Percentiles rank a stretch among this genome's conserved stretches.
These are phyloP conservation scores for Villa cingulata DNA, from an alignment of 2,888 invertebrate species.

Conservation along the genomic window DNA sequence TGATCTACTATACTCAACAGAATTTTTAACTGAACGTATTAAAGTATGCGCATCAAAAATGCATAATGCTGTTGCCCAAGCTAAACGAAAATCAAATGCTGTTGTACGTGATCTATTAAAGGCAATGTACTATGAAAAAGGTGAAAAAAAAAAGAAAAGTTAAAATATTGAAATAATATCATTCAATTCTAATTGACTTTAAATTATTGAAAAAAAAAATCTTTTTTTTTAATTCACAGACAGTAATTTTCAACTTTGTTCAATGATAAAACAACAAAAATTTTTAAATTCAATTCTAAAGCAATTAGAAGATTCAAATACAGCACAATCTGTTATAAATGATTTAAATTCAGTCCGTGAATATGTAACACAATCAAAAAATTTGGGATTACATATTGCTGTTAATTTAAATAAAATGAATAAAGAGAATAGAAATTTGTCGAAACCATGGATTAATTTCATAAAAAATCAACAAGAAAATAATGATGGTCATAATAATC, in stretches of 20 bases:
- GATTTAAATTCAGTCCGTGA: constrained; percentile 46
- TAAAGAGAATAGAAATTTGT: constrained; percentile 9
- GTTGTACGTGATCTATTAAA: constrained; percentile 50
- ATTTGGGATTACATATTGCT: constrained; percentile 57
- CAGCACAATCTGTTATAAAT: constrained; percentile 37
- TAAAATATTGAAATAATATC: neutral
- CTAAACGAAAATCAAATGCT: constrained; percentile 56
- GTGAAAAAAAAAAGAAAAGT: constrained; percentile 26
- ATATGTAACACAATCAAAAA: constrained; percentile 44
- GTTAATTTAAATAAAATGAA: constrained; percentile 41
- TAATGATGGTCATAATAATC: too few relatives aligned
- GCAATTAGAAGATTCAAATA: constrained; percentile 40
- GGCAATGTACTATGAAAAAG: constrained; percentile 44
- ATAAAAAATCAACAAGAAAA: constrained; percentile 21
- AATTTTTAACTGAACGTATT: constrained; percentile 58
- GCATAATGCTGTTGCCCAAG: constrained; percentile 64
- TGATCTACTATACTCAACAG: constrained; percentile 57
- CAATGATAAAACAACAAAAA: constrained; percentile 60
- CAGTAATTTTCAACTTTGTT: constrained; percentile 56
- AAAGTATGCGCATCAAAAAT: constrained; percentile 68
- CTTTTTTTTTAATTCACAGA: constrained; percentile 32
- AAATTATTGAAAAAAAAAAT: neutral
- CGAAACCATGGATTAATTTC: constrained; percentile 42
- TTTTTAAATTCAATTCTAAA: constrained; percentile 58
- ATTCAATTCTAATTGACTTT: too few relatives aligned